These are phyloP conservation scores for Uloborus diversus DNA, from an alignment of 1,140 invertebrate species.

Conservation along the genomic window DNA sequence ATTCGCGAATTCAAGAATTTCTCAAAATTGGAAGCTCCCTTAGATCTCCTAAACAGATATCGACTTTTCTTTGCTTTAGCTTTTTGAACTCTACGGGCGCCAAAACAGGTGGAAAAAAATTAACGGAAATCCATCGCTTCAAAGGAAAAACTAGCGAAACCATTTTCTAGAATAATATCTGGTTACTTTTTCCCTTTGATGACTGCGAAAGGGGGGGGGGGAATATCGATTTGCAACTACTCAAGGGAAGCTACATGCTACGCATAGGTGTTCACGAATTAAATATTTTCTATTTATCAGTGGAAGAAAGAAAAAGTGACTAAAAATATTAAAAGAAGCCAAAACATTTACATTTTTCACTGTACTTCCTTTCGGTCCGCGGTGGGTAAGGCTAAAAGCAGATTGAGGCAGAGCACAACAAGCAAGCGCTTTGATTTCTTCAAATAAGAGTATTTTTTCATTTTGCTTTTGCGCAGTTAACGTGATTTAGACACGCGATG, in stretches of 20 bases:
- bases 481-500: conserved; percentile 32
- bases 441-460: conserved; percentile 5
- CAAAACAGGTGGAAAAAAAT: conserved; percentile 22
- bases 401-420: conserved; percentile 22
- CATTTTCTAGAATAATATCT: conserved; percentile 56
- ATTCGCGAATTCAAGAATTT: not conserved
- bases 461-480: conserved; percentile 23
- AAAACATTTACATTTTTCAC: conserved; percentile 55
- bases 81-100: conserved; percentile 5
- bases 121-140: conserved; percentile 54
- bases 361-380: too few relatives aligned
- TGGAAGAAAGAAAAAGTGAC: conserved; percentile 8
- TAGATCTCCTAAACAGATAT: conserved; percentile 45
- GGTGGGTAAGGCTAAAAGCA: conserved; percentile 3
- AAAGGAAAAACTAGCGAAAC: conserved; percentile 46
- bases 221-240: conserved; percentile 35
- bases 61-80: conserved; percentile 21
- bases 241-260: not conserved
- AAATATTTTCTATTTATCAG: conserved; percentile 56
- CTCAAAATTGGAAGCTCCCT: not conserved
- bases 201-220: conserved; percentile 24
- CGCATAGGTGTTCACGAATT: conserved; percentile 46
- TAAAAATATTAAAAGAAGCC: conserved; percentile 20
- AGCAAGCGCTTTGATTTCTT: conserved; percentile 47
- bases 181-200: conserved; percentile 55